Evolutionary conservation across 1,140 invertebrate species (phyloP), one percentile per base, ranked within the genome.

Genomic region (Musca vetustissima): DNA sequence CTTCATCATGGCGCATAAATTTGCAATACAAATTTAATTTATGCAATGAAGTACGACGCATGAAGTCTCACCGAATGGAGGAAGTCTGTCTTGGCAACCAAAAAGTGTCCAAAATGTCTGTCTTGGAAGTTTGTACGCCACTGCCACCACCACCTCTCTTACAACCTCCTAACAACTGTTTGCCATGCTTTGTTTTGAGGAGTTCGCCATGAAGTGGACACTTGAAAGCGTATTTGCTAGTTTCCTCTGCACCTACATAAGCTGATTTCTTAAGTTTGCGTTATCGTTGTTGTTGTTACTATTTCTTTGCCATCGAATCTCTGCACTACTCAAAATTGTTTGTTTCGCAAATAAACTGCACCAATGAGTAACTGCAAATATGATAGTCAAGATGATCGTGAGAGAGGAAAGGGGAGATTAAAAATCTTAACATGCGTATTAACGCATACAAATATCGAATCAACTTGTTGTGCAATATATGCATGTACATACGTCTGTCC

Each of bases 1-100:
- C 78, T 80, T 80, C 78, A 80, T 80, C 78, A 76, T 79, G 79
- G 76, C 75, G 75, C 78, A 80, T 80, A 80, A 80, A 80, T 80
- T 80, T 78, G 76, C 78, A 77, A 80, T 72, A 77, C 78, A 80
- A 80, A 78, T 76, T 75, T 78, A 80, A 80, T 80, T 80, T 80
- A 80, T 80, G 78, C 76, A 73, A 70, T 71, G 68, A 72, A 69
- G 67, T 61, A 19, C 66, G 47, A 66, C 69, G 67, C 43, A 65
- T 25, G 67, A 61, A 59, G 55, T 59, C 69, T 66, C 71, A 14
- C 21, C 24, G 2, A 17, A n/a, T n/a, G n/a, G n/a, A 15, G 70
- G 76, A 78, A 75, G 67, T 22, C 7, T n/a, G 25, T 24, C n/a
- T n/a, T n/a, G n/a, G n/a, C 21, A 25, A 64, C 9, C 55, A 59